Evolutionary conservation across 2,888 invertebrate species (phyloP), one percentile per base, ranked within the genome.

Genomic region (Hetaerina titia): DNA sequence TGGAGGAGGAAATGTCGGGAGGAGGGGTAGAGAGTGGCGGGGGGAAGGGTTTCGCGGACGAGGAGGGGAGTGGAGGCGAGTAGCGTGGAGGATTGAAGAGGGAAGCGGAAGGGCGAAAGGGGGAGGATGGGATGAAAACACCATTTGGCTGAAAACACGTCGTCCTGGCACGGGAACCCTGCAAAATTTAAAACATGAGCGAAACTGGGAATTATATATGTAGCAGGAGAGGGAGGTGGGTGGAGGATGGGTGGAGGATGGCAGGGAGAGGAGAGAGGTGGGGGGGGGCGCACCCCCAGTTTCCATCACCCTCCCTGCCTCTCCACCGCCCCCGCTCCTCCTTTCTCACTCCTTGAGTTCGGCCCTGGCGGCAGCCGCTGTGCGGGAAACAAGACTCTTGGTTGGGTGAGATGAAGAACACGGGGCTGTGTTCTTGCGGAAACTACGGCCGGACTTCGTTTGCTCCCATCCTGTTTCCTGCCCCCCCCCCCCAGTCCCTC

Each of bases 361-460:
- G 57, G 88, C 56, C 19, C 31, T 74, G 92, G 92, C 74, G 92
- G 92, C 92, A 92, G 92, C 92, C 92, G 92, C 92, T 92, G 56
- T n/a, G 56, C 74, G 57, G 69, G 92, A 69, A 92, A 92, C 92
- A 92, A 92, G 92, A 74, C 92, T 92, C 56, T 81, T 69, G 92
- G 92, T 74, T 69, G 69, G 69, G 63, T 15, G 92, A 92, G 69
- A 92, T 92, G 92, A 92, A 92, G 92, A 92, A 92, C 92, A 92
- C 92, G 92, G 69, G 92, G 92, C 92, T 92, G 92, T 92, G 92
- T 92, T 92, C 92, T 92, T 92, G 92, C 74, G 92, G 92, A 92
- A 92, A 92, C 92, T 92, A 64, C 92, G 69, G 92, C 69, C 69
- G 92, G 92, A 92, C 92, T 92, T 92, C 92, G 92, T 92, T 92